Conservation (phyloP, 2,888 invertebrate species). For the Harpalus rubripes region DNA sequence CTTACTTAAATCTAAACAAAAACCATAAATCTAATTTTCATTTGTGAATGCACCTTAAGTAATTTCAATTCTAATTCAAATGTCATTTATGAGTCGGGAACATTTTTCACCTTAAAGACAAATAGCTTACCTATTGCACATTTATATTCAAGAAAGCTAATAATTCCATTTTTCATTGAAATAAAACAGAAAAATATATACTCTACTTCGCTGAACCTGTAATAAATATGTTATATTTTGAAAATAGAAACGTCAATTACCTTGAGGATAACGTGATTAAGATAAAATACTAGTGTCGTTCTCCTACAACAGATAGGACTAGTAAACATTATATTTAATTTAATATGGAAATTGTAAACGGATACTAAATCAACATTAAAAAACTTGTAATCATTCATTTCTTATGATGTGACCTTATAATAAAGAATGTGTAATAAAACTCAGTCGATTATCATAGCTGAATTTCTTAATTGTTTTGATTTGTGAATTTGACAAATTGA, state of each 20-base stretch:
- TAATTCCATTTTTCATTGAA: not conserved
- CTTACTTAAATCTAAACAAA: no score
- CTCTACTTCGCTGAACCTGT: not conserved
- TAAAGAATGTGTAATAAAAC: slow-evolving; percentile 24
- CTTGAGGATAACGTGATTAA: slow-evolving; percentile 40
- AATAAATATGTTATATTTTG: slow-evolving; percentile 11
- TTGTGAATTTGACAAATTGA: slow-evolving; percentile 33
- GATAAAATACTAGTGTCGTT: slow-evolving; percentile 30
- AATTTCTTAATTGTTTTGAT: slow-evolving; percentile 23
- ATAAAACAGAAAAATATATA: not conserved
- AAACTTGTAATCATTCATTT: slow-evolving; percentile 7
- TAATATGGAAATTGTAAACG: slow-evolving; percentile 4
- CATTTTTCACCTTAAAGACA: no score
- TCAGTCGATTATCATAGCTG: not conserved
- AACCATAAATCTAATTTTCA: no score
- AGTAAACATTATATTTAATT: slow-evolving; percentile 14
- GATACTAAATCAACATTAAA: not conserved
- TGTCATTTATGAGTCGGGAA: no score
- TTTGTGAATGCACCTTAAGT: no score
- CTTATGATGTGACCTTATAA: not conserved
- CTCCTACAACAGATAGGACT: not conserved
- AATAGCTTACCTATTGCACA: no score
- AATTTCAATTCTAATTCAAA: no score
- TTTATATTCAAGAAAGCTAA: no score
- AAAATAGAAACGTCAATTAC: not conserved